A percentile compares a stretch with the other conserved stretches of the same genome.
phyloP scores from a whole-genome alignment of 2,888 invertebrate genomes.

The Amblyjoppa proteus region DNA sequence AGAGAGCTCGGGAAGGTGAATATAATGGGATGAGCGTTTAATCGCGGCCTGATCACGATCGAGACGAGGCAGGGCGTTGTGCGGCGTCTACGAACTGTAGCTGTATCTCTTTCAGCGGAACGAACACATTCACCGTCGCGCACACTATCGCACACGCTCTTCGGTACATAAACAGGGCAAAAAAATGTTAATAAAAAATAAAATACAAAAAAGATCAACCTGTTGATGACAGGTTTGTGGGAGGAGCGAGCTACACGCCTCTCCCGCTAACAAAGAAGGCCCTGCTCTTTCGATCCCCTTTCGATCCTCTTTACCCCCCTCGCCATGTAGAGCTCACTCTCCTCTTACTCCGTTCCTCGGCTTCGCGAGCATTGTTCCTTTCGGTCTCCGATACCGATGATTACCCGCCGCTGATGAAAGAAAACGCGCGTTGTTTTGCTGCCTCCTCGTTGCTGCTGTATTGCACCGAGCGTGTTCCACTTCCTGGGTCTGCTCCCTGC shows the following conservation, averaged over 20 bases:
- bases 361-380: slow-evolving; percentile 58
- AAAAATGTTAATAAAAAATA: slow-evolving; percentile 26
- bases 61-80: slow-evolving; percentile 49
- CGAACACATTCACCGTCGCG: slow-evolving; percentile 9
- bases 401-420: slow-evolving; percentile 59
- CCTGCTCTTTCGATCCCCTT: slow-evolving; percentile 47
- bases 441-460: slow-evolving; percentile 28
- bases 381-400: slow-evolving; percentile 50
- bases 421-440: slow-evolving; percentile 39
- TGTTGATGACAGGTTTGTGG: slow-evolving; percentile 69
- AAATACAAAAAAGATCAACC: slow-evolving; percentile 64
- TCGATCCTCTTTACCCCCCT: too few relatives aligned
- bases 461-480: slow-evolving; percentile 56
- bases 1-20: slow-evolving; percentile 37
- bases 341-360: slow-evolving; percentile 40
- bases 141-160: slow-evolving; percentile 1
- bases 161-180: slow-evolving; percentile 5
- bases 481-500: slow-evolving; percentile 21
- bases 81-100: slow-evolving; percentile 16
- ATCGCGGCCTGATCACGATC: slow-evolving; percentile 60
- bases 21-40: slow-evolving; percentile 65
- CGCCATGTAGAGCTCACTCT: not conserved
- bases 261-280: slow-evolving; percentile 59
- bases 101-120: not conserved
- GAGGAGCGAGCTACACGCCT: slow-evolving; percentile 64